Evolutionary conservation across 2,888 invertebrate species (phyloP).

Genomic region (Horisme vitalbata): DNA sequence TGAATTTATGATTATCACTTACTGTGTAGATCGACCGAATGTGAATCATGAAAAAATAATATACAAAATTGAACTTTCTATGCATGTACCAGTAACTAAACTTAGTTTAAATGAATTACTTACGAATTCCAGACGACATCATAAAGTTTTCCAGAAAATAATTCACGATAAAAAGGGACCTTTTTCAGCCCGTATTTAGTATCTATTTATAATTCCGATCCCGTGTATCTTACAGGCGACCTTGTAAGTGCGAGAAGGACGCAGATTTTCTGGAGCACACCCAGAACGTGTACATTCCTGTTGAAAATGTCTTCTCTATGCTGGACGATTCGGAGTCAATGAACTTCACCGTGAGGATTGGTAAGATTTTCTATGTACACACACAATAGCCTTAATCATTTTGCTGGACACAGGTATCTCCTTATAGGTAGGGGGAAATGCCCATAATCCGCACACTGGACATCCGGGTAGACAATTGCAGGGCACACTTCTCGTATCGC

Average conservation of each 20-base stretch:
- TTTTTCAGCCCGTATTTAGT: background rate
- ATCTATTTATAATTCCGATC: constrained; percentile 9
- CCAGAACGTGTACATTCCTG: constrained; percentile 80
- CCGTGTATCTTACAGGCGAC: constrained; percentile 59
- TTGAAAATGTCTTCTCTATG: constrained; percentile 80
- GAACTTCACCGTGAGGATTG: constrained; percentile 74
- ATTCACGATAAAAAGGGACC: background rate
- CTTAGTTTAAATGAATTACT: background rate
- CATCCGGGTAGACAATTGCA: too few species aligned
- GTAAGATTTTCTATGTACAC: constrained; percentile 40
- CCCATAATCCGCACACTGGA: too few species aligned
- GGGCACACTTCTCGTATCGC: too few species aligned
- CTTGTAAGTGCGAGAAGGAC: constrained; percentile 78
- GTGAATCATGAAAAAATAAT: too few species aligned
- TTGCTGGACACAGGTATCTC: too few species aligned
- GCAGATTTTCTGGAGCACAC: constrained; percentile 79
- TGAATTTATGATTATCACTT: constrained; percentile 26
- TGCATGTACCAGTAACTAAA: too few species aligned
- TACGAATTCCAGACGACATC: background rate
- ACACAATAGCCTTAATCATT: background rate
- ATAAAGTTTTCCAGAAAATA: background rate
- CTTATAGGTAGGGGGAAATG: too few species aligned
- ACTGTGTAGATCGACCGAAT: background rate
- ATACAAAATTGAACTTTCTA: too few species aligned
- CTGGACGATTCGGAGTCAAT: constrained; percentile 68